Percentiles rank a stretch among this genome's conserved stretches.
Conservation (phyloP, 2,888 invertebrate genomes). For the Heteropelma amictum region DNA sequence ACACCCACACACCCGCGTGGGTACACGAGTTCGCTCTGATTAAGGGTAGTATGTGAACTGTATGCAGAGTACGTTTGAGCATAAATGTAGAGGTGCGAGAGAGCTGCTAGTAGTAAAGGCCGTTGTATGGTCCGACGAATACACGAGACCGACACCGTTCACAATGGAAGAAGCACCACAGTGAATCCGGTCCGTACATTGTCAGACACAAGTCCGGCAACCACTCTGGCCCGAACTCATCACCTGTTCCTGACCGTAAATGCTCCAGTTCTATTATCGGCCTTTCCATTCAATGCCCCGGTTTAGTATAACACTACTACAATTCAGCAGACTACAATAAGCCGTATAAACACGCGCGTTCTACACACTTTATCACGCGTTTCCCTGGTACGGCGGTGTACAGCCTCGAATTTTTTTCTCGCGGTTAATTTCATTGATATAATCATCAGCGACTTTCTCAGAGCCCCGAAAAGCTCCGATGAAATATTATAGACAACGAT, state of each 20-base stretch:
- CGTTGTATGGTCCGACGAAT: constrained; percentile 36
- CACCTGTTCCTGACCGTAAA: constrained; percentile 54
- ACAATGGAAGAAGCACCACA: constrained; percentile 50
- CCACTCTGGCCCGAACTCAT: constrained; percentile 48
- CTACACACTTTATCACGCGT: not conserved
- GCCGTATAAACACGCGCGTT: constrained; percentile 13
- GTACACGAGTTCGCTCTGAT: not conserved
- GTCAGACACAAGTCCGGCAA: constrained; percentile 48
- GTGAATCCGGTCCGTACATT: constrained; percentile 51
- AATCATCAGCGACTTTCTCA: too few relatives aligned
- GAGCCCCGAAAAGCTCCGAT: too few relatives aligned
- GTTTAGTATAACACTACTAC: constrained; percentile 17
- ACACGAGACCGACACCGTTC: constrained; percentile 40
- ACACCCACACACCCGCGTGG: too few relatives aligned
- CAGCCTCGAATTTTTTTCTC: too few relatives aligned
- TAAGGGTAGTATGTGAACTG: not conserved
- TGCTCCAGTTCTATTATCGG: constrained; percentile 51
- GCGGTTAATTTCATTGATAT: too few relatives aligned
- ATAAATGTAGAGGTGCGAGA: constrained; percentile 12
- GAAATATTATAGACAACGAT: too few relatives aligned
- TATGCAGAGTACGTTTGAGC: not conserved
- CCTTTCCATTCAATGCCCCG: constrained; percentile 41
- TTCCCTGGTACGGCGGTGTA: too few relatives aligned
- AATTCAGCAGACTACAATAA: constrained; percentile 25
- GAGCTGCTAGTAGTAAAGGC: constrained; percentile 30